Evolutionary conservation across 35 echinoderm and acorn worm species (phyloP), one percentile per base, ranked within the genome.

Genomic region (Apostichopus japonicus): DNA sequence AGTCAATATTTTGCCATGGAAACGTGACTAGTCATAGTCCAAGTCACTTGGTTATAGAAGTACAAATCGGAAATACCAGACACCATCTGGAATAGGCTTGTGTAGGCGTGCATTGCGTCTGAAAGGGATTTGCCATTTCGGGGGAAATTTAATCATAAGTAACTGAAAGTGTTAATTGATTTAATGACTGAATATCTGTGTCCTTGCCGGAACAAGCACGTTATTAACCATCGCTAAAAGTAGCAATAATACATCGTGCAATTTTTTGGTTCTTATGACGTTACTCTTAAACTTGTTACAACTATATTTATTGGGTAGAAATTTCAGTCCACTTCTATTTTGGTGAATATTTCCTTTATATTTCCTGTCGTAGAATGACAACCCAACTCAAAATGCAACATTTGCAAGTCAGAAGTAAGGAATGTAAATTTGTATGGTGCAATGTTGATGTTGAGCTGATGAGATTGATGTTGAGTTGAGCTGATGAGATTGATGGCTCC

Each of bases 21-120:
- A 75, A 75, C 17, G 17, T 23, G 5, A 19, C 22, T n/a, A 23
- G 17, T 75, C 71, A 19, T 19, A 75, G 71, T 75, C 71, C 22
- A 23, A 75, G 71, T 75, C 71, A 67, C 63, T 17, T 83, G 79
- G 33, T 44, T 44, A 44, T 44, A 44, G 33, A 44, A 44, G 33
- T 44, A 44, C 33, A 33, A 78, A 78, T 78, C 77, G 77, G 77
- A 78, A 78, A 54, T 80, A 19, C 78, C 33, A 33, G 33, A 80
- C 78, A 53, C 78, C 78, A 8, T 13, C 51, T 7, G 15, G 5
- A 14, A 80, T 33, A 80, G 54, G 24, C 16, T 80, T 80, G 2
- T 54, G 16, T 80, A 44, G 24, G 13, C 8, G 57, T 61, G 57
- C 23, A 33, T 27, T 13, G 8, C 51, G 54, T 10, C 78, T 79